A percentile compares a stretch with the other conserved stretches of the same genome.
These are phyloP conservation scores for Chaetodon auriga DNA, from an alignment of 2,113 vertebrate species.

Conservation along the genomic window DNA sequence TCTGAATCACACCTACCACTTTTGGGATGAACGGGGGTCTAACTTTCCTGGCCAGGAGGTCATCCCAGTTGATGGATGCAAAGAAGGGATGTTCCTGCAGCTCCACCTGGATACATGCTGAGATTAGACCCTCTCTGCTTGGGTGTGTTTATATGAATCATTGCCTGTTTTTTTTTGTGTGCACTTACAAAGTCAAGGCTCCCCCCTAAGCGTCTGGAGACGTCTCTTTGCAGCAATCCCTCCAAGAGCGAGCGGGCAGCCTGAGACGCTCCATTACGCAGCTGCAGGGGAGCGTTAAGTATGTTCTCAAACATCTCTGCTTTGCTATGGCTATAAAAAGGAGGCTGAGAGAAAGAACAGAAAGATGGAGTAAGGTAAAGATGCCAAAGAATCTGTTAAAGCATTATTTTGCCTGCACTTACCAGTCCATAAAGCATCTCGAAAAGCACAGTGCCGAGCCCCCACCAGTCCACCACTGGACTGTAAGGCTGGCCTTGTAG, in stretches of 20 bases:
- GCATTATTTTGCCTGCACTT: slow-evolving; percentile 4
- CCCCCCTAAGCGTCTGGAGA: slow-evolving; percentile 77
- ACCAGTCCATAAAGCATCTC: slow-evolving; percentile 87
- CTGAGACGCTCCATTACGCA: slow-evolving; percentile 70
- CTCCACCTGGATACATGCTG: slow-evolving; percentile 73
- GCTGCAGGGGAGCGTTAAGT: slow-evolving; percentile 79
- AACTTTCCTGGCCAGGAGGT: slow-evolving; percentile 82
- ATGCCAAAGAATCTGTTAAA: neutral
- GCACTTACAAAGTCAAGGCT: slow-evolving; percentile 81
- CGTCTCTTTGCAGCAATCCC: slow-evolving; percentile 81
- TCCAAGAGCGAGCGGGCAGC: slow-evolving; percentile 76
- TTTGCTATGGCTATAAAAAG: slow-evolving; percentile 83
- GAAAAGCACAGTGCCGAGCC: slow-evolving; percentile 84
- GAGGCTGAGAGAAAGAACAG: slow-evolving; percentile 76
- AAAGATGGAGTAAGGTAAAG: neutral
- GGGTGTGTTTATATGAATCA: neutral
- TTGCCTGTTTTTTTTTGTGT: neutral
- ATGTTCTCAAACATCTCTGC: slow-evolving; percentile 85
- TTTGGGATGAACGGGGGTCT: slow-evolving; percentile 83
- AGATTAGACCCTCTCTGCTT: neutral
- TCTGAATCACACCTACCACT: slow-evolving; percentile 74
- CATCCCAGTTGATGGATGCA: slow-evolving; percentile 81
- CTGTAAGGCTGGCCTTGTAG: slow-evolving; percentile 81
- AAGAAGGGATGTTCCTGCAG: slow-evolving; percentile 84
- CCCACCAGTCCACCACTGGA: slow-evolving; percentile 87